Base-by-base conservation (phyloP, 2,797 vertebrate genomes). In the Eulemur rubriventer region DNA sequence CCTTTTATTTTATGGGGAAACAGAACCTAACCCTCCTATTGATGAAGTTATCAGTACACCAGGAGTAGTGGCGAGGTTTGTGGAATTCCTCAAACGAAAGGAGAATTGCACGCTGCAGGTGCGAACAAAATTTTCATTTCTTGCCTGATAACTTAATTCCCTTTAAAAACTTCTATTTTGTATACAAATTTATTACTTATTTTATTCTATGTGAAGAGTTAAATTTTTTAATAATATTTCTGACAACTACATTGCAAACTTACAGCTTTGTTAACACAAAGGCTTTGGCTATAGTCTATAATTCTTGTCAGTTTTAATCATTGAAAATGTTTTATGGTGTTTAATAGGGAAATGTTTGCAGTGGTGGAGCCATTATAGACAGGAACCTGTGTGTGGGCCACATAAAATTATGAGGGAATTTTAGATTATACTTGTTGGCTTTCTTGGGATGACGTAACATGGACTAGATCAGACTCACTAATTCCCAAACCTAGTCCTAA, bases 21-120 rank as follows among this genome's bases (percentile, higher is more conserved):
- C 98, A 99, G 99, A 99, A 97, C 99, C 99, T 83, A 99, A 99
- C 97, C 99, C 99, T 79, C 99, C 99, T 63, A 99, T 99, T 96
- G 99, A 99, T 97, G 99, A 99, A 99, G 99, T 99, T 91, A 99
- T 99, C 97, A 99, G 99, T 95, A 99, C 99, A 65, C 98, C 99
- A 91, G 99, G 99, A 85, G 99, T 99, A 76, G 99, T 99, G 96
- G 99, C 99, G 96, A 98, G 99, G 94, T 99, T 99, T 98, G 99
- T 99, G 98, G 99, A 99, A 98, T 99, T 96, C 97, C 98, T 99
- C 96, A 99, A 97, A 95, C 95, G 99, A 73, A 99, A 99, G 97
- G 99, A 99, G 96, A 99, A 99, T 95, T 99, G 99, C 97, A 99
- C 99, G 88, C 98, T 99, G 96, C 99, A 99, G 99, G 99, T 99